A percentile compares a stretch with the other conserved stretches of the same genome.
Evolutionary conservation across 2,888 invertebrate species (phyloP).

Genomic region (Dasysyrphus albostriatus): DNA sequence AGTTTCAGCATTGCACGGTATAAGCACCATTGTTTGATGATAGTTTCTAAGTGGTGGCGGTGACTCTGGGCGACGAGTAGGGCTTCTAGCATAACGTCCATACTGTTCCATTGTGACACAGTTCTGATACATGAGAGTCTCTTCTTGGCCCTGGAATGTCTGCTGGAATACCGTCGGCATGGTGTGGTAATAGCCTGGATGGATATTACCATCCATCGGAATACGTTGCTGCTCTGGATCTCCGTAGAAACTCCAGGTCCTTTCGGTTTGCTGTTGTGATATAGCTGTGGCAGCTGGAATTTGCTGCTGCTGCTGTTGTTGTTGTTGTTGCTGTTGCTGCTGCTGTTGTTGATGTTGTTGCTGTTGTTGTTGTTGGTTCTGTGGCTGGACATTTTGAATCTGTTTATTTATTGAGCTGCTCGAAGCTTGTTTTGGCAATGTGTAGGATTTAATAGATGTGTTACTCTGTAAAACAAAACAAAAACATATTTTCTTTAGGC

Average conservation of each 20-base stretch:
- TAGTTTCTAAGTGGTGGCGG: conserved; percentile 89
- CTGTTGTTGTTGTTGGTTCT: conserved; percentile 78
- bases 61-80: conserved; percentile 86
- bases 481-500: not conserved
- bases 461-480: conserved; percentile 47
- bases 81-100: conserved; percentile 83
- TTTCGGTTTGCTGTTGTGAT: conserved; percentile 82
- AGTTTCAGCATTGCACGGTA: conserved; percentile 86
- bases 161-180: conserved; percentile 83
- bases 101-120: conserved; percentile 82
- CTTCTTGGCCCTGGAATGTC: conserved; percentile 82
- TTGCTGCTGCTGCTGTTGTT: conserved; percentile 76
- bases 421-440: conserved; percentile 81
- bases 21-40: conserved; percentile 88
- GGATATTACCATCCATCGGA: conserved; percentile 80
- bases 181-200: conserved; percentile 82
- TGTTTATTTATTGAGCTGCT: conserved; percentile 79
- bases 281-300: conserved; percentile 79
- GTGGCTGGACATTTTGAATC: conserved; percentile 80
- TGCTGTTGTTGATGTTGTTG: conserved; percentile 37
- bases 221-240: conserved; percentile 81
- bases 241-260: conserved; percentile 83
- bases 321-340: conserved; percentile 76
- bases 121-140: conserved; percentile 82
- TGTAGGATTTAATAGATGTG: conserved; percentile 81